Percentiles rank a stretch among this genome's conserved stretches.
Conservation (phyloP, 2,888 invertebrate genomes). For the Ophonus ardosiacus region DNA sequence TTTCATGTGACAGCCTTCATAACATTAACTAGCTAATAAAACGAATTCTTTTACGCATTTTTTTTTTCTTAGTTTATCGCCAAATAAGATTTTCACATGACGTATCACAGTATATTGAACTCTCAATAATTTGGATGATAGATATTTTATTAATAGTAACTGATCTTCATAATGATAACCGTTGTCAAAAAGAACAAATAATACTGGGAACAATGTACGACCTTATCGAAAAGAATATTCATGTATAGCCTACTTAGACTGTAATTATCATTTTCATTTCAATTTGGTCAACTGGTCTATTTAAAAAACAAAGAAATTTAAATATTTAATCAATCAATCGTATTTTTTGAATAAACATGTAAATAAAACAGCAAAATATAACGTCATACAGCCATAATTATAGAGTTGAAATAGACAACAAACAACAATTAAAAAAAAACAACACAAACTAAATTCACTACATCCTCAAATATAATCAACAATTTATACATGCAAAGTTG, state of each 20-base stretch:
- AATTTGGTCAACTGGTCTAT: neutral
- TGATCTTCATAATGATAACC: neutral
- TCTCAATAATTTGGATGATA: neutral
- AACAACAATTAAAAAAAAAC: conserved; percentile 31
- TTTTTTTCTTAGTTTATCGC: neutral
- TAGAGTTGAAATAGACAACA: neutral
- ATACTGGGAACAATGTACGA: neutral
- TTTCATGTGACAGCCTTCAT: conserved; percentile 1
- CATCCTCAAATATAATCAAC: neutral
- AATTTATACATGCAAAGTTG: neutral
- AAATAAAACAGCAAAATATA: neutral
- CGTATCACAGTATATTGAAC: conserved; percentile 4
- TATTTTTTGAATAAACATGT: neutral
- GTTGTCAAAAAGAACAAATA: conserved; percentile 8
- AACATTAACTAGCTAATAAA: neutral
- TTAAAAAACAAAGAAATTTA: neutral
- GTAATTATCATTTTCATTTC: neutral
- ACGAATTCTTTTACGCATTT: neutral
- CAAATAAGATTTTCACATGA: neutral
- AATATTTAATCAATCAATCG: neutral
- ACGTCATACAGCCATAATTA: neutral
- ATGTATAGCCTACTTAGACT: neutral
- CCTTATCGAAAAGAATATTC: neutral
- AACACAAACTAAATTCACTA: neutral
- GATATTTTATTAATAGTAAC: neutral